These are phyloP conservation scores for Cranoglanis bouderius DNA, from an alignment of 2,113 vertebrate species.

Conservation along the genomic window DNA sequence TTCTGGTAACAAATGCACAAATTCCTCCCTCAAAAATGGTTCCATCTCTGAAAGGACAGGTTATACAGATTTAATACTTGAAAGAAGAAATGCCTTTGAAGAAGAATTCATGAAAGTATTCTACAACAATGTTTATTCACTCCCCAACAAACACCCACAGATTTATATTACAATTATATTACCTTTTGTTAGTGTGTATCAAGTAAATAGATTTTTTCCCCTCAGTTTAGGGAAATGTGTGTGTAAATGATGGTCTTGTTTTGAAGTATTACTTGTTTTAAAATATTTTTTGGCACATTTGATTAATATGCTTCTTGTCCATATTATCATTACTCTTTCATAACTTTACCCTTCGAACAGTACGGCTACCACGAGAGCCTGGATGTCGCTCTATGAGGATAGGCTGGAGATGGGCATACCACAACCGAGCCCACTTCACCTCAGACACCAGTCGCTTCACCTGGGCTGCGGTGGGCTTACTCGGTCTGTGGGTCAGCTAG, in stretches of 20 bases:
- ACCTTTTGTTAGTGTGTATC: not conserved
- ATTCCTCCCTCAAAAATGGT: not conserved
- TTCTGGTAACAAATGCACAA: not conserved
- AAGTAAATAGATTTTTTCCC: not conserved
- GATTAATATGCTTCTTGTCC: not conserved
- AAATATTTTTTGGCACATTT: not conserved
- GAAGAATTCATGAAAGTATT: not conserved
- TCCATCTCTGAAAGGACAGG: not conserved
- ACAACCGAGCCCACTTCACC: constrained; percentile 77
- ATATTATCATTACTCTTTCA: not conserved
- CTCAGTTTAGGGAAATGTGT: not conserved
- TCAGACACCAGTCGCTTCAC: constrained; percentile 74
- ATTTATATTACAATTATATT: not conserved
- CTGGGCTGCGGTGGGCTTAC: constrained; percentile 69
- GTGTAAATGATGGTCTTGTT: not conserved
- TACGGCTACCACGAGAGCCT: constrained; percentile 77
- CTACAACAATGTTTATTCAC: not conserved
- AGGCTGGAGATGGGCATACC: constrained; percentile 77
- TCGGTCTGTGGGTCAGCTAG: constrained; percentile 72
- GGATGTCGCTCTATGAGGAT: constrained; percentile 81
- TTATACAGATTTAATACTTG: not conserved
- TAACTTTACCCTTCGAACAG: constrained; percentile 76
- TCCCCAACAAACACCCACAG: not conserved
- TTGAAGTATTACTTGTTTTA: not conserved
- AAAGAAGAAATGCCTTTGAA: not conserved